Evolutionary conservation across 1,140 invertebrate genomes (phyloP).

Genomic region (Plutomurus gul): DNA sequence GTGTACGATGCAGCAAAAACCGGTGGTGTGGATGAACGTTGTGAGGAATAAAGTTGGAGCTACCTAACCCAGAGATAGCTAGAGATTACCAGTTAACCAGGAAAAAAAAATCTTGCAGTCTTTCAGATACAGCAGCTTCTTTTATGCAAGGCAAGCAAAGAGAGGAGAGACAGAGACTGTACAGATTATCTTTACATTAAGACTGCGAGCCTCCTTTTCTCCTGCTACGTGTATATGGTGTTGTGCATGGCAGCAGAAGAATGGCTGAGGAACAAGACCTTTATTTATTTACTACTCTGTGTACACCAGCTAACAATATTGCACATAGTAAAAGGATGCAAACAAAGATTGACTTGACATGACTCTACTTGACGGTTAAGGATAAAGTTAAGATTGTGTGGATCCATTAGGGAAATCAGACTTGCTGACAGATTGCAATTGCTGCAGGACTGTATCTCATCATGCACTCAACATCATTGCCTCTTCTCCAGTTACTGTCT

Average conservation of each 20-base stretch:
- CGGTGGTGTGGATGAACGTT: no score
- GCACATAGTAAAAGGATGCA: no score
- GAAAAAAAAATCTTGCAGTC: neutral
- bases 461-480: neutral
- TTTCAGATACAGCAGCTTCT: neutral
- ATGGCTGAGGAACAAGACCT: no score
- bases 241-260: no score
- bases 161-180: neutral
- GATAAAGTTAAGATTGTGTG: neutral
- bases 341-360: neutral
- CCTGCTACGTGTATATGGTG: no score
- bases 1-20: no score
- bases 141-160: neutral
- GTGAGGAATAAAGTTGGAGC: no score
- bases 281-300: no score
- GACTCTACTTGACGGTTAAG: neutral
- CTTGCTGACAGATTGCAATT: conserved; percentile 15
- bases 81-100: conserved; percentile 15
- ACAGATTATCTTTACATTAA: neutral
- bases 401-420: conserved; percentile 26
- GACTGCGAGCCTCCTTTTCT: no score
- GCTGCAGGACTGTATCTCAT: neutral
- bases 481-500: neutral
- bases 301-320: no score
- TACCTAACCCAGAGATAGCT: neutral